A percentile compares a stretch with the other conserved stretches of the same genome.
These are phyloP conservation scores for Onychorhynchus coronatus DNA, from an alignment of 2,113 vertebrate species.

Conservation along the genomic window DNA sequence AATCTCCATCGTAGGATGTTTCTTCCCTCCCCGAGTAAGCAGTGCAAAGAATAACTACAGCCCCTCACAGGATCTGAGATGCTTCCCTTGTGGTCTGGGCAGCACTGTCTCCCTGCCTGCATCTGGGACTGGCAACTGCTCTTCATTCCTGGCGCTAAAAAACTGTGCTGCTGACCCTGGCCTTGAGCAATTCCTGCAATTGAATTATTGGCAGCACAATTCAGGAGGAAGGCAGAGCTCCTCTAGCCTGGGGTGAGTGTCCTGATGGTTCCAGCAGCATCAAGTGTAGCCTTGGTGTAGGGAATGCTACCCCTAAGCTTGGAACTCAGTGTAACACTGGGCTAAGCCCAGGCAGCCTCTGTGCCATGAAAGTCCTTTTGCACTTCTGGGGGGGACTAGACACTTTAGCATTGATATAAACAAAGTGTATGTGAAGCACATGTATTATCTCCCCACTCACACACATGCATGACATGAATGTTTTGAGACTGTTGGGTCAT, in stretches of 20 bases:
- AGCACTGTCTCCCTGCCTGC: not conserved
- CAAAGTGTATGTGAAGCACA: not conserved
- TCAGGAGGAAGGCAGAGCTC: not conserved
- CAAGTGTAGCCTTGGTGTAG: accelerated
- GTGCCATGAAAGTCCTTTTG: not conserved
- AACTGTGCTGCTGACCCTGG: not conserved
- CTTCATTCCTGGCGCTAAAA: not conserved
- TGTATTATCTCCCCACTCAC: not conserved
- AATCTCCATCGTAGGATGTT: not conserved
- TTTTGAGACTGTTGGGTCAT: not conserved
- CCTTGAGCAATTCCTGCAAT: not conserved
- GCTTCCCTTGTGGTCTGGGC: not conserved
- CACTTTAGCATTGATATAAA: not conserved
- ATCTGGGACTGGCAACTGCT: not conserved
- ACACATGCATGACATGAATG: not conserved
- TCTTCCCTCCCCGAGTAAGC: not conserved
- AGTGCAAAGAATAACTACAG: not conserved
- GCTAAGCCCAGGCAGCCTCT: not conserved
- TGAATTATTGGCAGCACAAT: no score
- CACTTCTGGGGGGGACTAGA: not conserved
- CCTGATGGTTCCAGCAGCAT: not conserved
- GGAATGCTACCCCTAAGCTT: not conserved
- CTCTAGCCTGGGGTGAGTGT: not conserved
- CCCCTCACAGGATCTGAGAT: not conserved
- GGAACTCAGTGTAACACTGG: not conserved